A percentile compares a stretch with the other conserved stretches of the same genome.
Evolutionary conservation across 2,888 invertebrate genomes (phyloP).

Genomic region (Scotopteryx bipunctaria): DNA sequence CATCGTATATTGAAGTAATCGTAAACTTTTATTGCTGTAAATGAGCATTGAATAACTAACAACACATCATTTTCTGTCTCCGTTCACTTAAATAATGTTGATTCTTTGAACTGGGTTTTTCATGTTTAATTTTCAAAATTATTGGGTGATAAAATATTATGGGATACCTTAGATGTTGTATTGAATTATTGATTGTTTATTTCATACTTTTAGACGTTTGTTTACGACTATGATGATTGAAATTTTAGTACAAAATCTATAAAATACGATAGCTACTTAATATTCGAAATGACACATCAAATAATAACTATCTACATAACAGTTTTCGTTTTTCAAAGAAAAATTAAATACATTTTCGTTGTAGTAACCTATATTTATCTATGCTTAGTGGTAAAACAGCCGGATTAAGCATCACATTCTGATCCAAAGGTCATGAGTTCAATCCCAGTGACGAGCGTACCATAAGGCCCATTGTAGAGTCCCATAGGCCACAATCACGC

Average conservation of each 20-base stretch:
- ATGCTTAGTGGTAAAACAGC: neutral
- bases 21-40: constrained; percentile 51
- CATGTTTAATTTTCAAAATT: constrained; percentile 35
- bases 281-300: neutral
- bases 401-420: constrained; percentile 12
- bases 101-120: constrained; percentile 38
- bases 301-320: neutral
- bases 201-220: constrained; percentile 30
- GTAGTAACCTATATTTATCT: constrained; percentile 6
- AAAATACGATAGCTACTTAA: constrained; percentile 12
- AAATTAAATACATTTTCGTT: too few species aligned
- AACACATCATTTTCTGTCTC: constrained; percentile 43
- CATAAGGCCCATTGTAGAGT: neutral
- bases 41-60: constrained; percentile 49
- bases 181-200: constrained; percentile 38
- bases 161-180: constrained; percentile 32
- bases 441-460: constrained; percentile 11
- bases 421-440: constrained; percentile 18
- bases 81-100: constrained; percentile 36
- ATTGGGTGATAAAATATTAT: constrained; percentile 37
- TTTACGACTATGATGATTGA: constrained; percentile 37
- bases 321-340: neutral
- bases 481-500: constrained; percentile 1
- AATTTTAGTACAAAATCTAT: constrained; percentile 25
- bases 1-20: constrained; percentile 34